These are phyloP conservation scores for Calliopum simillimum DNA, from an alignment of 2,888 invertebrate species.

Conservation along the genomic window DNA sequence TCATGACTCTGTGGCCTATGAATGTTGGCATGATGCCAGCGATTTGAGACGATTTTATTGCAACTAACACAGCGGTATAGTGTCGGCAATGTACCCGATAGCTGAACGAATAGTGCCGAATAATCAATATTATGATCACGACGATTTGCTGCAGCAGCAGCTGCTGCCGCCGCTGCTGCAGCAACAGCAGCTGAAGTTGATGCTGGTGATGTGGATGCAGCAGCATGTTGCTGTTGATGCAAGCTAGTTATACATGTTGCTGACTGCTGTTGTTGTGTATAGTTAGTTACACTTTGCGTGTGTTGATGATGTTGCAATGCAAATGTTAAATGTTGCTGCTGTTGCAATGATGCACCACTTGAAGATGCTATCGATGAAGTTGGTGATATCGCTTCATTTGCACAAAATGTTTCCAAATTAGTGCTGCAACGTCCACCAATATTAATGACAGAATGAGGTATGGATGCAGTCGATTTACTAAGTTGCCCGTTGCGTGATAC, in stretches of 20 bases:
- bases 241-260: background rate
- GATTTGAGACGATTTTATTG: constrained; percentile 73
- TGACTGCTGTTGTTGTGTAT: constrained; percentile 21
- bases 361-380: constrained; percentile 51
- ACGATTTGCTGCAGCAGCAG: constrained; percentile 62
- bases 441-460: constrained; percentile 57
- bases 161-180: constrained; percentile 57
- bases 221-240: constrained; percentile 44
- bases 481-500: constrained; percentile 49
- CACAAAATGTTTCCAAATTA: constrained; percentile 52
- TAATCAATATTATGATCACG: constrained; percentile 68
- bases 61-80: constrained; percentile 73
- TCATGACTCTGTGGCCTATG: constrained; percentile 72
- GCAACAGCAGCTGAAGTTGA: constrained; percentile 49
- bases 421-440: constrained; percentile 52
- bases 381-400: constrained; percentile 58
- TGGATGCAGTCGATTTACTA: constrained; percentile 44
- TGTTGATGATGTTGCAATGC: constrained; percentile 42
- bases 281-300: background rate
- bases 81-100: constrained; percentile 67
- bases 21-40: constrained; percentile 74
- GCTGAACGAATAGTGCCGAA: constrained; percentile 66
- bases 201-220: constrained; percentile 40
- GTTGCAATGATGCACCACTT: constrained; percentile 41
- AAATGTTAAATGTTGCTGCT: constrained; percentile 49